phyloP scores from a whole-genome alignment of 2,888 invertebrate genomes.

The Andrena chrysosceles region DNA sequence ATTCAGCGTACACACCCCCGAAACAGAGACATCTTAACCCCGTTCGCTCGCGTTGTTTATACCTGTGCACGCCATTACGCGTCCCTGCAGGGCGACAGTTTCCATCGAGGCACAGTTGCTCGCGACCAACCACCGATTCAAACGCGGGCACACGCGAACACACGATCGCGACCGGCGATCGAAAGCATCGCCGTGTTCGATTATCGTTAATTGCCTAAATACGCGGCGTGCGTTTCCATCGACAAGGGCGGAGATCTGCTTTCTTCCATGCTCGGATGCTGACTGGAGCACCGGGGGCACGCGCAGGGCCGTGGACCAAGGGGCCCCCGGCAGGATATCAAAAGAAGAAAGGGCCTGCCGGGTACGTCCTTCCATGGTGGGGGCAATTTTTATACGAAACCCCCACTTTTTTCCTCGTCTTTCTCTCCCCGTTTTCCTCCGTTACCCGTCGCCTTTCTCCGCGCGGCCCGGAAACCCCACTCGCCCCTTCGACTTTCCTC shows the following conservation, averaged over 20 bases:
- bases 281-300: conserved; percentile 78
- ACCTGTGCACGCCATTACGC: conserved; percentile 67
- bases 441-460: conserved; percentile 31
- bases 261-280: conserved; percentile 83
- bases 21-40: background rate
- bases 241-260: conserved; percentile 61
- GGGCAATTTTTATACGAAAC: conserved; percentile 78
- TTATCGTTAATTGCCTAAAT: conserved; percentile 36
- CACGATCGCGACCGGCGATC: conserved; percentile 11
- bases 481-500: conserved; percentile 65
- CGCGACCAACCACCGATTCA: background rate
- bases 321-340: conserved; percentile 82
- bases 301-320: conserved; percentile 63
- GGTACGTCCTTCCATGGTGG: conserved; percentile 67
- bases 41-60: conserved; percentile 42
- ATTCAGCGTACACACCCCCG: background rate
- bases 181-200: conserved; percentile 21
- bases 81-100: conserved; percentile 30
- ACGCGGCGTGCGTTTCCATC: conserved; percentile 45
- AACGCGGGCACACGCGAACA: background rate
- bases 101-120: conserved; percentile 26
- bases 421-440: conserved; percentile 11
- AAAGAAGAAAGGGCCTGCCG: conserved; percentile 82
- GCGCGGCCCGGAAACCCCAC: conserved; percentile 54
- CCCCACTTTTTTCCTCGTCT: conserved; percentile 61